Evolutionary conservation across 2,113 vertebrate genomes (phyloP), one percentile per base, ranked within the genome.

Genomic region (Diglossa brunneiventris): DNA sequence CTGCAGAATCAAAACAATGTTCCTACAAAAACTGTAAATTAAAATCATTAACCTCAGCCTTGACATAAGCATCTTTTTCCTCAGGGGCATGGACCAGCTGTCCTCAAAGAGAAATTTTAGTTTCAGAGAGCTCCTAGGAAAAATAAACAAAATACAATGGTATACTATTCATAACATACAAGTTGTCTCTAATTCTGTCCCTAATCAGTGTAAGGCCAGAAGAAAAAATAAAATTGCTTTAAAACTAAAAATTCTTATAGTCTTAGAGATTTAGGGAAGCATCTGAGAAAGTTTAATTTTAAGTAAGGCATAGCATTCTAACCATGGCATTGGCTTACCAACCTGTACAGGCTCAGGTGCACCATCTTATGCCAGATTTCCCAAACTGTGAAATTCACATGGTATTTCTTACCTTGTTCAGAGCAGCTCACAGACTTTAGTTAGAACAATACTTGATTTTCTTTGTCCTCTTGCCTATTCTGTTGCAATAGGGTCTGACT

Each of bases 11-110:
- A 86, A 92, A 94, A 93, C 41, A 0, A n/a, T 94, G 94, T 66
- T 80, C 52, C 47, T 56, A 90, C 59, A 78, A 92, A 94, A 95
- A 39, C 35, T 80, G 63, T n/a, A 93, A 91, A 86, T 80, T 90
- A 88, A 94, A 83, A 86, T 92, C 19, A 77, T 91, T 96, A 96
- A 91, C 63, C 68, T 83, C 64, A 90, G 42, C 50, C 33, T 90
- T 83, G 50, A 75, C n/a, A 76, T 79, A 87, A 94, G 58, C 82
- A 86, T 70, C 46, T 63, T 95, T 88, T 90, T 92, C 52, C 90
- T 94, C 64, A n/a, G 55, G 44, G 85, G 68, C 64, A 78, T 22
- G 24, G 61, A 81, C 42, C 87, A 81, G 68, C 90, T 95, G 68
- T 93, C 56, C 47, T 67, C 63, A 70, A 90, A 90, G 17, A 83